These are phyloP conservation scores for Phaetusa simplex DNA, from an alignment of 2,113 vertebrate species.

Conservation along the genomic window DNA sequence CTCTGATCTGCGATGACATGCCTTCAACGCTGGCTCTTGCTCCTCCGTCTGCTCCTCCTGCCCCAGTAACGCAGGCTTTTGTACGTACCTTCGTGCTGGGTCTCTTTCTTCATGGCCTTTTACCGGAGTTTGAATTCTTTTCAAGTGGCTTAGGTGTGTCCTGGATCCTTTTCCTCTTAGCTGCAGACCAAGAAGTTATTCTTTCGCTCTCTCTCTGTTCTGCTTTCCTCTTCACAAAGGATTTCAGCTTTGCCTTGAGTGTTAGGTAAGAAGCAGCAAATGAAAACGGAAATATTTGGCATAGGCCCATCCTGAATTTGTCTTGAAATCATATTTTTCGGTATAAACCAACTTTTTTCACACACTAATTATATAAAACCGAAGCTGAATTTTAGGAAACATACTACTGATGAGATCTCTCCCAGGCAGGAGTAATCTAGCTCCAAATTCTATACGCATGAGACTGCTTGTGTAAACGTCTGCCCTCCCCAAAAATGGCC, in stretches of 20 bases:
- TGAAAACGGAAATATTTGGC: neutral
- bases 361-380: fast-evolving
- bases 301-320: neutral
- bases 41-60: neutral
- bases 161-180: neutral
- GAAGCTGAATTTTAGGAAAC: neutral
- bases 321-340: fast-evolving
- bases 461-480: neutral
- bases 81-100: neutral
- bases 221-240: neutral
- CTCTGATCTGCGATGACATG: fast-evolving
- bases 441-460: fast-evolving
- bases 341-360: neutral
- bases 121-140: neutral
- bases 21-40: neutral
- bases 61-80: neutral
- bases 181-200: neutral
- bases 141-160: neutral
- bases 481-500: neutral
- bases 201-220: neutral
- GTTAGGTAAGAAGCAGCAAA: neutral
- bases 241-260: neutral
- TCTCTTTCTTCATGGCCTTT: neutral
- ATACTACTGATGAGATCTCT: fast-evolving
- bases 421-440: neutral